Evolutionary conservation across 1,140 invertebrate genomes (phyloP), one percentile per base, ranked within the genome.

Genomic region (Achroia grisella): DNA sequence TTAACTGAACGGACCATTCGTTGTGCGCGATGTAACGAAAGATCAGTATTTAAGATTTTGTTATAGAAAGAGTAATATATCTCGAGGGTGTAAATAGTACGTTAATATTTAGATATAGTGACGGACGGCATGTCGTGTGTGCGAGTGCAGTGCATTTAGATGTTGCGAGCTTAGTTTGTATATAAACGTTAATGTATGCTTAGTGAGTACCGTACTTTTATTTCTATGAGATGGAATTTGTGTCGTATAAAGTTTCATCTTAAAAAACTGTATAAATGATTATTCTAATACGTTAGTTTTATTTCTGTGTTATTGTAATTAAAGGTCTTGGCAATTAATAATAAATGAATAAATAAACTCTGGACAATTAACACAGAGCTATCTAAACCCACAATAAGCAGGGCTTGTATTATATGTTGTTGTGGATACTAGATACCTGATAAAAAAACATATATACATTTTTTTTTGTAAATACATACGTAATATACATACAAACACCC

Each of bases 101-200:
- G 64, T 56, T 61, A 58, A 55, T 69, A 61, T 39, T 41, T 54
- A 48, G 45, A 59, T 45, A 30, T 55, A 60, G 52, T 56, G 36
- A 56, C 52, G 40, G 44, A 56, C 47, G 13, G 10, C 52, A 51
- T 55, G 45, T 44, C 44, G 58, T 60, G 57, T 62, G 54, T 67
- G 55, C 53, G 39, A 53, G 59, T 62, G 56, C 46, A 52, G 57
- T 61, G 56, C 55, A 63, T 71, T 61, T 63, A 50, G 58, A 65
- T 56, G 50, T 61, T 51, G 59, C 48, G 66, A 76, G 69, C 69
- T 71, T 71, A 69, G 63, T 63, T 39, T 79, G 69, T 75, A 77
- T 46, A 76, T 75, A 72, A 60, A 66, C 63, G 55, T 65, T 70
- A 66, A 48, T 71, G 63, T 66, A 61, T 71, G 71, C 61, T 66